phyloP scores from a whole-genome alignment of 2,797 vertebrate genomes.

The Neosalanx taihuensis region DNA sequence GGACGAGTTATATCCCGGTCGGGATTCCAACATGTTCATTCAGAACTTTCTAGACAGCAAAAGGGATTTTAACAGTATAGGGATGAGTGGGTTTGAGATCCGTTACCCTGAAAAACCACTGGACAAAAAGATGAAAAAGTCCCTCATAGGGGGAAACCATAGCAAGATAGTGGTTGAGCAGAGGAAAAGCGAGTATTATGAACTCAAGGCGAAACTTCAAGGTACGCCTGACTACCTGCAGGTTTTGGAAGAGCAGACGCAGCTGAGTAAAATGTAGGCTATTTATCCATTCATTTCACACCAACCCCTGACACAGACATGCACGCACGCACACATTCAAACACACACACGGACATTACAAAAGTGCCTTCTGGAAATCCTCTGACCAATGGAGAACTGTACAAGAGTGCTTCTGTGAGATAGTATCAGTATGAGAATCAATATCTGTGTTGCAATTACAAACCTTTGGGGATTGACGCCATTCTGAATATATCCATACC shows the following conservation, averaged over 20 bases:
- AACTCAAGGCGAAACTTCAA: conserved; percentile 98
- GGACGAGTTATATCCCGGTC: conserved; percentile 92
- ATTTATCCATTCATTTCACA: conserved; percentile 2
- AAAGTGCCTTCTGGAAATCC: conserved; percentile 99
- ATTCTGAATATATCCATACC: conserved; percentile 56
- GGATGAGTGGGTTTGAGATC: conserved; percentile 96
- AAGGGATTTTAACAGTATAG: conserved; percentile 98
- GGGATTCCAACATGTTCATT: conserved; percentile 94
- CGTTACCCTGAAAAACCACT: conserved; percentile 94
- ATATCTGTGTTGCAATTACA: conserved; percentile 66
- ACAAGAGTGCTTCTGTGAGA: conserved; percentile 75
- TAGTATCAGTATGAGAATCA: conserved; percentile 62
- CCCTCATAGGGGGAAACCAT: conserved; percentile 95
- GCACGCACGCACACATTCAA: neutral
- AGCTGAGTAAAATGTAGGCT: conserved; percentile 95
- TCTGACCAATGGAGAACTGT: conserved; percentile 89
- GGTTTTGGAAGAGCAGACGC: conserved; percentile 99
- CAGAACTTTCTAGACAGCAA: conserved; percentile 96
- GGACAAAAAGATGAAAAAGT: conserved; percentile 96
- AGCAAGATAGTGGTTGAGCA: conserved; percentile 98
- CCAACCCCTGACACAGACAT: neutral
- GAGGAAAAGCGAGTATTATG: conserved; percentile 97
- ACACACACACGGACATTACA: conserved; percentile 66
- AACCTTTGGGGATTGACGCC: conserved; percentile 64
- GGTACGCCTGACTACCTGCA: conserved; percentile 98